A percentile compares a stretch with the other conserved stretches of the same genome.
Evolutionary conservation across 2,113 vertebrate genomes (phyloP).

Genomic region (Myrmecobius fasciatus): DNA sequence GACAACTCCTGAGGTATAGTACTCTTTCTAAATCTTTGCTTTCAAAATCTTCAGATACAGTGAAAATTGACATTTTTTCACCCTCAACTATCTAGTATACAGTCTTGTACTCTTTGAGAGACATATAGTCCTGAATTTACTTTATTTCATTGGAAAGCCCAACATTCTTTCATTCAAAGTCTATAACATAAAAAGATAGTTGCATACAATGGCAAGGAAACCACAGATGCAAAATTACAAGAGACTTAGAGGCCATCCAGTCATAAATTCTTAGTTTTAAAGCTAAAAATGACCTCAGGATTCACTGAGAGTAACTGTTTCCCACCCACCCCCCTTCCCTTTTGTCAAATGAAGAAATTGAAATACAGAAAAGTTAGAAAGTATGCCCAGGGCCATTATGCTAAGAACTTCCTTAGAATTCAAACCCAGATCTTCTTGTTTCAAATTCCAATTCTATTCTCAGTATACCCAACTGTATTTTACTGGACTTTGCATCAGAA

Average conservation of each 20-base stretch:
- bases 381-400: background rate
- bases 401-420: background rate
- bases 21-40: background rate
- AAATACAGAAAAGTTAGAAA: background rate
- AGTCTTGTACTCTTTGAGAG: background rate
- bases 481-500: background rate
- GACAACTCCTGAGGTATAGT: background rate
- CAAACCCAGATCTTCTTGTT: background rate
- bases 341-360: background rate
- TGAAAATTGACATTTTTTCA: background rate
- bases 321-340: background rate
- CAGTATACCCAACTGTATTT: background rate
- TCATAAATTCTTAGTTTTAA: background rate
- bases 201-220: background rate
- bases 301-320: no score
- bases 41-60: background rate
- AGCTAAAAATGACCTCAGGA: no score
- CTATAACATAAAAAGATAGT: background rate
- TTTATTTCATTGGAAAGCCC: background rate
- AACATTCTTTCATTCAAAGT: background rate
- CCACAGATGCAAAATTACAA: background rate
- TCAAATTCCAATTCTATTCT: background rate
- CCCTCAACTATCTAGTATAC: background rate
- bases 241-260: background rate
- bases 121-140: background rate